These are phyloP conservation scores for Plumapathes pennacea DNA, from an alignment of 92 coral and sea anemone genomes.

Conservation along the genomic window DNA sequence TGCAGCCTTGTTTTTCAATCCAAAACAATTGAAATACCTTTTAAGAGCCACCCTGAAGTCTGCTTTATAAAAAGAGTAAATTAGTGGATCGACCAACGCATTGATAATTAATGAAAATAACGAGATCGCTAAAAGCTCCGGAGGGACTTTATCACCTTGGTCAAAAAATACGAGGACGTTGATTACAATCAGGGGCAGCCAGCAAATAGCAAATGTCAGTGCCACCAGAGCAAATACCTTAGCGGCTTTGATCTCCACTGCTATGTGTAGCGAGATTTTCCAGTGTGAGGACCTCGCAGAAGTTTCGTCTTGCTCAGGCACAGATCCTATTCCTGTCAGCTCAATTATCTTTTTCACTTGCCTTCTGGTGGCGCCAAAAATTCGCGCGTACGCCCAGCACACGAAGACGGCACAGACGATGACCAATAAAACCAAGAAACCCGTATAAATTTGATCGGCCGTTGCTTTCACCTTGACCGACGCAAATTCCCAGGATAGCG, in stretches of 20 bases:
- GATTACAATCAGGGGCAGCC: conserved; percentile 84
- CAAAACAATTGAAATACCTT: conserved; percentile 33
- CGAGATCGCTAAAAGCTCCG: conserved; percentile 50
- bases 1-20: too few species aligned
- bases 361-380: conserved; percentile 76
- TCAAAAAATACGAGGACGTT: conserved; percentile 72
- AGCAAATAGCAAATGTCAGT: conserved; percentile 71
- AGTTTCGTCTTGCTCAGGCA: not conserved
- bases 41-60: conserved; percentile 74
- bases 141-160: conserved; percentile 46
- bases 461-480: conserved; percentile 8
- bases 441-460: conserved; percentile 68
- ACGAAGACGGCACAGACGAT: conserved; percentile 47
- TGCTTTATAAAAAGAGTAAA: conserved; percentile 80
- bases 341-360: conserved; percentile 71
- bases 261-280: conserved; percentile 46
- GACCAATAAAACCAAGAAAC: conserved; percentile 65
- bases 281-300: conserved; percentile 9
- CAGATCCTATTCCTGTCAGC: conserved; percentile 8
- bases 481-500: conserved; percentile 68
- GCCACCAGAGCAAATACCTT: conserved; percentile 82
- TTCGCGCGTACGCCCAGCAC: conserved; percentile 60
- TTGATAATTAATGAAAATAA: conserved; percentile 87
- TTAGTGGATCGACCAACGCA: conserved; percentile 78
- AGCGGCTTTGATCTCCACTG: conserved; percentile 78